Conservation (phyloP, 2,888 invertebrate genomes). For the Catotricha subobsoleta region DNA sequence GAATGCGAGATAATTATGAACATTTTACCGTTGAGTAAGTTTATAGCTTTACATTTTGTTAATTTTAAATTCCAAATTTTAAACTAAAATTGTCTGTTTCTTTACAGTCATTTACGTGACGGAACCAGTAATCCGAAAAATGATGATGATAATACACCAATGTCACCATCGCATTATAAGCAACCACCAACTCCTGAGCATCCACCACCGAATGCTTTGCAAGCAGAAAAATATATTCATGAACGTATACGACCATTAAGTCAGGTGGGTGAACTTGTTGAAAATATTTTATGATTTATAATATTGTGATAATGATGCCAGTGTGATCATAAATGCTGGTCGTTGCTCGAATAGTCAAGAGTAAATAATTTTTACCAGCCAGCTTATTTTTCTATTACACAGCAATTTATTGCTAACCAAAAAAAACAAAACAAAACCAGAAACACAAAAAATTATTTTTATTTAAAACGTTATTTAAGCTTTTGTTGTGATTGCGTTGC, state of each 20-base stretch:
- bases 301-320: too few species aligned
- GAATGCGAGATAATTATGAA: constrained; percentile 25
- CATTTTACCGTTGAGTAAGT: constrained; percentile 12
- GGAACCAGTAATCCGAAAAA: neutral
- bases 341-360: too few species aligned
- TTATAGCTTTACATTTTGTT: neutral
- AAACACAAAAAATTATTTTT: too few species aligned
- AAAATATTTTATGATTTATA: too few species aligned
- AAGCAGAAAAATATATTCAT: constrained; percentile 76
- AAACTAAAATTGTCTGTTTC: neutral
- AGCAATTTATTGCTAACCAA: too few species aligned
- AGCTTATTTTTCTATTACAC: too few species aligned
- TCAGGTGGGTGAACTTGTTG: constrained; percentile 59
- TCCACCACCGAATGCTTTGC: constrained; percentile 78
- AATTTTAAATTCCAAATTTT: neutral
- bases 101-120: constrained; percentile 1
- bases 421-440: too few species aligned
- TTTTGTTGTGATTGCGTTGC: too few species aligned
- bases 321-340: too few species aligned
- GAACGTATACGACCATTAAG: constrained; percentile 76
- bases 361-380: too few species aligned
- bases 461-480: too few species aligned
- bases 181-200: constrained; percentile 90
- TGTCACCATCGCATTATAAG: constrained; percentile 75
- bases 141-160: constrained; percentile 32